Evolutionary conservation across 2,888 invertebrate species (phyloP).

Genomic region (Augiades crinisus): DNA sequence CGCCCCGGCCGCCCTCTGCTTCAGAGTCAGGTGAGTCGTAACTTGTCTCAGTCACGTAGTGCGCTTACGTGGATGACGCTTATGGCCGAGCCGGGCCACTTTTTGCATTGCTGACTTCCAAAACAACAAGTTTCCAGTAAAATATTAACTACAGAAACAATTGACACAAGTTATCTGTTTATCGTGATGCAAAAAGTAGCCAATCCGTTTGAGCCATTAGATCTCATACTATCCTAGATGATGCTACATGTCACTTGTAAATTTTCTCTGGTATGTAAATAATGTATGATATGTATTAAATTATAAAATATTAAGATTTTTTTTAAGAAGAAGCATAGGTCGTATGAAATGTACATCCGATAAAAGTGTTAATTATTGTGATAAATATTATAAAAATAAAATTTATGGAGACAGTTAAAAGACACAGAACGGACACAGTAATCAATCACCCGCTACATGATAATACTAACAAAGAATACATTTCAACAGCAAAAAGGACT

Average conservation of each 20-base stretch:
- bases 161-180: too few species aligned
- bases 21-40: slow-evolving; percentile 65
- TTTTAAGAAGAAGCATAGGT: background rate
- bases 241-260: slow-evolving; percentile 15
- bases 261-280: slow-evolving; percentile 4
- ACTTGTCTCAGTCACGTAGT: slow-evolving; percentile 17
- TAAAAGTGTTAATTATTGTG: too few species aligned
- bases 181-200: slow-evolving; percentile 10
- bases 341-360: too few species aligned
- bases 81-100: background rate
- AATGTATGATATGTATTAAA: too few species aligned
- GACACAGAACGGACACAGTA: slow-evolving; percentile 29
- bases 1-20: slow-evolving; percentile 77
- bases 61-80: slow-evolving; percentile 23
- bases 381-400: background rate
- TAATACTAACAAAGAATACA: slow-evolving; percentile 53
- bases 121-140: too few species aligned
- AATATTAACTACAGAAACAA: too few species aligned
- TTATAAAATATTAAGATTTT: too few species aligned
- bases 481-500: slow-evolving; percentile 65
- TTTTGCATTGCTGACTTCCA: slow-evolving; percentile 11
- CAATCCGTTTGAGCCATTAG: slow-evolving; percentile 12
- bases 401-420: slow-evolving; percentile 13
- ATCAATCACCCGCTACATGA: slow-evolving; percentile 31
- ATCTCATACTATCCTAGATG: slow-evolving; percentile 8